Conservation (phyloP, 2,797 vertebrate genomes). For the Cephalopachus bancanus region DNA sequence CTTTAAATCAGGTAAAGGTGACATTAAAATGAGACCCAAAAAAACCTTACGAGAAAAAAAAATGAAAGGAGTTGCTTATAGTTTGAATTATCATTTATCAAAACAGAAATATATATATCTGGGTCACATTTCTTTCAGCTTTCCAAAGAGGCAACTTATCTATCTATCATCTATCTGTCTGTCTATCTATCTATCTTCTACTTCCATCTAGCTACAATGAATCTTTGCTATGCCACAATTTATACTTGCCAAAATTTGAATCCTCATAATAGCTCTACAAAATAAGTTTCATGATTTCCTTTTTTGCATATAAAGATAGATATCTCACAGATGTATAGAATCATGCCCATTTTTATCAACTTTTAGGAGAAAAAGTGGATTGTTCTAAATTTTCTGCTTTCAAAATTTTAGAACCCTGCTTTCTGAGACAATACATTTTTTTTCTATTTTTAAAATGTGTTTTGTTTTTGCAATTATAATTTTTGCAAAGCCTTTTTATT, state of each 20-base stretch:
- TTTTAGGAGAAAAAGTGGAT: not conserved
- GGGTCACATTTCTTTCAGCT: too few species aligned
- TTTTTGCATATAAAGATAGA: not conserved
- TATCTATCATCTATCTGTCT: too few species aligned
- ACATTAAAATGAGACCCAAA: not conserved
- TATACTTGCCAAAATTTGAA: not conserved
- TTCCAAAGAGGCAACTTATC: too few species aligned
- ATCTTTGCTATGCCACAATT: not conserved
- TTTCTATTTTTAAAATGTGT: not conserved
- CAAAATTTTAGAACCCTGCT: not conserved
- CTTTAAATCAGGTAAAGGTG: not conserved
- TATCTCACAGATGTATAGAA: not conserved
- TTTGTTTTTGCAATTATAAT: not conserved
- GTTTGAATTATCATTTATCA: not conserved
- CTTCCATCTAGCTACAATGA: too few species aligned
- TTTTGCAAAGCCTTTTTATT: fast-evolving
- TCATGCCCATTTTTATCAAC: not conserved
- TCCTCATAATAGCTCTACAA: not conserved
- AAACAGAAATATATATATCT: not conserved
- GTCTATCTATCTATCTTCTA: too few species aligned
- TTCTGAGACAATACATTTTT: not conserved
- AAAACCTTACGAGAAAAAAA: not conserved
- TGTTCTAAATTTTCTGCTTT: not conserved
- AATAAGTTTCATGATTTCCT: not conserved
- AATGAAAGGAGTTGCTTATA: not conserved